These are phyloP conservation scores for Heliconius melpomene DNA, from an alignment of 1,140 invertebrate species.

Conservation along the genomic window DNA sequence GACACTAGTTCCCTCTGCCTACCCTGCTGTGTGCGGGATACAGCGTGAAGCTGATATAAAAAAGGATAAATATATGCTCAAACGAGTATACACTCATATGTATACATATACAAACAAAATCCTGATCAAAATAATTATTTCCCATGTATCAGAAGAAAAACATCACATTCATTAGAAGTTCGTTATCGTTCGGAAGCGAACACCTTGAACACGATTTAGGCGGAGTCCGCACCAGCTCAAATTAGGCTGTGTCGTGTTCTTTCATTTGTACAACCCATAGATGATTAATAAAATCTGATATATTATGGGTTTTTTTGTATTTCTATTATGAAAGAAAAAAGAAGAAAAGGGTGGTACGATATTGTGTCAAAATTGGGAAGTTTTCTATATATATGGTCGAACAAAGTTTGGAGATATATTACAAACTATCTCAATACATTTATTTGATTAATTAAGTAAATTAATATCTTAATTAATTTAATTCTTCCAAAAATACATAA, in stretches of 20 bases:
- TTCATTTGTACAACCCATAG: conserved; percentile 18
- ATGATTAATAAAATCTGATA: conserved; percentile 17
- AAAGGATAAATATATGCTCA: no score
- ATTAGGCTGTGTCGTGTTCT: conserved; percentile 38
- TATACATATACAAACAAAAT: conserved; percentile 19
- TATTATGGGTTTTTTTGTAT: neutral
- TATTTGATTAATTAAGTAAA: no score
- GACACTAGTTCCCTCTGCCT: no score
- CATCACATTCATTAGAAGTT: conserved; percentile 6
- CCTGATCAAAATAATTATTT: conserved; percentile 9
- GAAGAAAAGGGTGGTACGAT: neutral
- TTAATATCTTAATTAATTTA: no score
- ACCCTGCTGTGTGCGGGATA: no score
- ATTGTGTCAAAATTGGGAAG: neutral
- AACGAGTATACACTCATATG: no score
- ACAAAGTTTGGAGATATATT: no score
- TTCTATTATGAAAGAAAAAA: neutral
- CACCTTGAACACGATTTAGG: conserved; percentile 81
- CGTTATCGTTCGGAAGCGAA: conserved; percentile 57
- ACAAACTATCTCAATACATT: no score
- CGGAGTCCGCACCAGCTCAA: conserved; percentile 24
- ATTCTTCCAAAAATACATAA: neutral
- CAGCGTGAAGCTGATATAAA: no score
- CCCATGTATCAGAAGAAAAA: neutral
- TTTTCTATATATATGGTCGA: no score